Base-by-base conservation (phyloP, 2,888 invertebrate genomes). In the Tiliacea citrago region DNA sequence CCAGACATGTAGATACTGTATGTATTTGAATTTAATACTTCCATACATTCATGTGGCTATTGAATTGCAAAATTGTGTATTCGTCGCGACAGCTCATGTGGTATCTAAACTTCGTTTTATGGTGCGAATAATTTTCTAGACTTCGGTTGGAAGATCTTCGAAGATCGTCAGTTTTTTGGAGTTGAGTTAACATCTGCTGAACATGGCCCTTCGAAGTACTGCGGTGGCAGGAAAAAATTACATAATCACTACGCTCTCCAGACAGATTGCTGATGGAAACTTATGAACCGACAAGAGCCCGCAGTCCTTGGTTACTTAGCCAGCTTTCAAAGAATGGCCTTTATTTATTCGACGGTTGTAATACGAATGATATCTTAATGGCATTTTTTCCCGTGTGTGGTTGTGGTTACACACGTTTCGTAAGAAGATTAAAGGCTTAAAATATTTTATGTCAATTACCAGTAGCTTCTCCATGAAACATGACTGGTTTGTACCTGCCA, bases 1-100 rank as follows among this genome's bases (percentile, higher is more conserved):
- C 60, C 68, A 85, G 74, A 81, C 74, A 68, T 69, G 47, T 70
- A 66, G 63, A 81, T 65, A 68, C 57, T 35, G 55, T 49, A 39
- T 63, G 39, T 77, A 75, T 82, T 82, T 71, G 78, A 85, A 83
- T 85, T 83, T 71, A 53, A 63, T 60, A 73, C 76, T 65, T 4
- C 29, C 35, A 61, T 57, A 79, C 57, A 81, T 76, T 65, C 53
- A 68, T 39, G 45, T 73, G 47, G 68, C 61, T 55, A 76, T 80
- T 82, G 82, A 77, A 77, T 77, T 77, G 71, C 57, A 39, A 73
- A 81, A 68, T 67, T 70, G 2, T 18, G 63, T 63, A 63, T 66
- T 71, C 70, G 58, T 60, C 55, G 55, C 63, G 57, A 58, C 42
- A 65, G 18, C 73, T 61, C 21, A 29, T 82, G 61, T 77, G 35